Evolutionary conservation across 2,888 invertebrate species (phyloP), one percentile per base, ranked within the genome.

Genomic region (Merodon equestris): DNA sequence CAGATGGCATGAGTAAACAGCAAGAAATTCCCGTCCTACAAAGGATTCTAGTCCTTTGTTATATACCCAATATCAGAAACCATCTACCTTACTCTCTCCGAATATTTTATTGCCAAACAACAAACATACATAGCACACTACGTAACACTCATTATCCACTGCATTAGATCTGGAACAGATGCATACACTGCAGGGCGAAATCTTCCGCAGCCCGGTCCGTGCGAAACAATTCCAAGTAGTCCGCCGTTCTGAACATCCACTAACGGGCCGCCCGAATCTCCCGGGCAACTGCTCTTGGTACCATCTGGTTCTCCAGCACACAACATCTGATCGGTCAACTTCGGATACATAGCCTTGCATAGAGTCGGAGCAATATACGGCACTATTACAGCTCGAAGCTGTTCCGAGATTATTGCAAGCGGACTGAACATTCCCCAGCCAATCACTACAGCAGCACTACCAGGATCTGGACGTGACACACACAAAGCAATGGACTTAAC

Each of bases 261-360:
- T 17, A 66, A 19, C 10, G 66, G 66, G 15, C 66, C 66, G 10
- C 66, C 66, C n/a, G 66, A 66, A 48, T 66, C 66, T 0, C 66
- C 66, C 4, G 66, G 56, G 13, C 66, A 56, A 34, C 66, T 56
- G 18, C 45, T 66, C 12, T 4, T 15, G 10, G 4, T 27, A 1
- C 7, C 36, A 14, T 54, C 56, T 3, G 40, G 4, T 48, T 56
- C 17, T 7, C 19, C 45, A 1, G 66, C 66, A 50, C 61, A 61
- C 0, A 61, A 14, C 48, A 61, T 61, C 14, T 61, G 18, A 1
- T 12, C 12, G 7, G 45, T 48, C 19, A 27, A 18, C 17, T 38
- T 50, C 9, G 19, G 9, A 14, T 50, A 50, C 9, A 10, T 1
- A 9, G 19, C 19, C 19, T 17, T 18, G 4, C 58, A 61, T 0